Evolutionary conservation across 1,140 invertebrate species (phyloP), one percentile per base, ranked within the genome.

Genomic region (Portunus trituberculatus): DNA sequence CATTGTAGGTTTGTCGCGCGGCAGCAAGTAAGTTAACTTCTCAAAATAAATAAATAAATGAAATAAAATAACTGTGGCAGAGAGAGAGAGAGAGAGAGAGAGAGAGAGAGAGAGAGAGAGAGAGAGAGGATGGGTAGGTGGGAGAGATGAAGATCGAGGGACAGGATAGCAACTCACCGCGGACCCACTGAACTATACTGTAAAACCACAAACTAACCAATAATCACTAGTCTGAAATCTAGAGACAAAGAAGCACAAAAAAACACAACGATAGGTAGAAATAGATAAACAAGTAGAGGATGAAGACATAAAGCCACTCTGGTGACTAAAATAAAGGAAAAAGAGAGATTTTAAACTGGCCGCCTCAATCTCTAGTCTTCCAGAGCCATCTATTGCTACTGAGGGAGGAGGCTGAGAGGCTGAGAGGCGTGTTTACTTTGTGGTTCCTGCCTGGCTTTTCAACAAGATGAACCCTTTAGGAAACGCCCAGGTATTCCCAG

Each of bases 391-490:
- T 59, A 28, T 52, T 14, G 52, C 28, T 39, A 10, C 52, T 31
- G 45, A 48, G 45, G 29, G 59, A 48, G 90, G 67, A 7, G 52
- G 0, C 2, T 0, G 12, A 29, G 28, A 7, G 1, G n/a, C 14
- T 28, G 31, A 10, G 10, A 39, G 59, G n/a, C 29, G 90, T 91
- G 90, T 91, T 93, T 84, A 86, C 25, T 4, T 84, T 29, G 14
- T 46, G 39, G 7, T n/a, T 83, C 10, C 91, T 45, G 91, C 29
- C 82, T 48, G 91, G 52, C 39, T 2, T 28, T 6, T 76, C 16
- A 28, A 83, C 25, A 59, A 8, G 20, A 94, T 94, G 93, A 94
- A 94, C 28, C 93, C 93, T 28, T 82, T 94, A 88, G 93, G 87
- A 48, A 94, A 90, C 89, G 59, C 87, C 76, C 93, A 94, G 93